A percentile compares a stretch with the other conserved stretches of the same genome.
These are phyloP conservation scores for Delphinapterus leucas DNA, from an alignment of 2,113 vertebrate species.

Conservation along the genomic window DNA sequence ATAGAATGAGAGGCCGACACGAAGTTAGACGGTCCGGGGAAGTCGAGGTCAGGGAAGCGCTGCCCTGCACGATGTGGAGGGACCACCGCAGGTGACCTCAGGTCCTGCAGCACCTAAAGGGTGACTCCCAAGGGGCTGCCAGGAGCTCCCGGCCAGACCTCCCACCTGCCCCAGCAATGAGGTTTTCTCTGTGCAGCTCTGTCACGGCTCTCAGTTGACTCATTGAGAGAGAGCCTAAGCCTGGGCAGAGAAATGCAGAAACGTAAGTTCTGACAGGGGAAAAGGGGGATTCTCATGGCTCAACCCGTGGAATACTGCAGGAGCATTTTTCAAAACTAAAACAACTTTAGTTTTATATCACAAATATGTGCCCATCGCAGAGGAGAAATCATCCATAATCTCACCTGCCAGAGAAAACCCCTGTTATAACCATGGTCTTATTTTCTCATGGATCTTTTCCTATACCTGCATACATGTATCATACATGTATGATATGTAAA, in stretches of 20 bases:
- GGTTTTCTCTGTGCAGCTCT: background rate
- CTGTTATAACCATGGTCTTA: background rate
- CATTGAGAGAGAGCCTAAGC: background rate
- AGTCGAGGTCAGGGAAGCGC: background rate
- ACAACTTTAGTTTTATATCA: background rate
- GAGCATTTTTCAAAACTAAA: background rate
- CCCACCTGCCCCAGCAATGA: background rate
- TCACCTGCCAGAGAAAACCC: background rate
- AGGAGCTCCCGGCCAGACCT: background rate
- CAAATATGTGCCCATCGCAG: background rate
- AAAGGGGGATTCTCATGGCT: background rate
- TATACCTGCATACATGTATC: background rate
- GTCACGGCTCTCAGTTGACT: background rate
- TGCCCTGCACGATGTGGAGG: background rate
- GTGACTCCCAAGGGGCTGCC: background rate
- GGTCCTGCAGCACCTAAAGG: background rate
- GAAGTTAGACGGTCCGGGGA: background rate
- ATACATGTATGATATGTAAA: background rate
- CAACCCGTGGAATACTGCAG: background rate
- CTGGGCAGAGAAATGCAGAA: background rate
- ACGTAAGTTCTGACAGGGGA: background rate
- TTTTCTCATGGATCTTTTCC: background rate
- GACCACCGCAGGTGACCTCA: background rate
- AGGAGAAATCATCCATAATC: background rate
- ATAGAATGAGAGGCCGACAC: background rate